phyloP scores from a whole-genome alignment of 2,113 vertebrate species.

The Centropus bengalensis region DNA sequence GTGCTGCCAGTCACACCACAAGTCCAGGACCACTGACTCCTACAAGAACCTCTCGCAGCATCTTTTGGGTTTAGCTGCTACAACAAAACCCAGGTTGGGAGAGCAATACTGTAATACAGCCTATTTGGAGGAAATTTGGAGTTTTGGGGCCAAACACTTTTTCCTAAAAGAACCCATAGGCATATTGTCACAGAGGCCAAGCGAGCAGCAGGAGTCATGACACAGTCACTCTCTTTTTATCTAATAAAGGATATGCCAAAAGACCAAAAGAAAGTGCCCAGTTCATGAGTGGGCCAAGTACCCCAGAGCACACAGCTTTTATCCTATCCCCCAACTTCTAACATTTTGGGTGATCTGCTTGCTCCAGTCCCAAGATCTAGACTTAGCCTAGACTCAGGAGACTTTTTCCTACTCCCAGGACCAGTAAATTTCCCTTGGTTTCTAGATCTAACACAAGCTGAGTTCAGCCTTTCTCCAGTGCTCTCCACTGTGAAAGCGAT shows the following conservation, averaged over 20 bases:
- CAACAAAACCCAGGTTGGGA: background rate
- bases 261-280: background rate
- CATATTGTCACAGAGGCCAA: background rate
- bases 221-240: background rate
- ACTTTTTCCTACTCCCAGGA: background rate
- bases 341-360: background rate
- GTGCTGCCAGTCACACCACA: background rate
- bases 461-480: background rate
- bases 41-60: background rate
- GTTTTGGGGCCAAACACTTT: background rate
- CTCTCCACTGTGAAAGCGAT: background rate
- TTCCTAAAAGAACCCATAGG: background rate
- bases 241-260: background rate
- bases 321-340: background rate
- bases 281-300: background rate
- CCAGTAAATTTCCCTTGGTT: constrained; percentile 21
- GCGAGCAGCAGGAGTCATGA: background rate
- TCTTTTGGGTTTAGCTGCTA: background rate
- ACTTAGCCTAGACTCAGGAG: background rate
- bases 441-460: background rate
- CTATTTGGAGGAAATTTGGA: background rate
- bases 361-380: background rate
- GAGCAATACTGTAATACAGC: too few species aligned
- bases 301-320: background rate
- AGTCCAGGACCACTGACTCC: background rate